Evolutionary conservation across 35 echinoderm and acorn worm species (phyloP).

Genomic region (Anneissia japonica): DNA sequence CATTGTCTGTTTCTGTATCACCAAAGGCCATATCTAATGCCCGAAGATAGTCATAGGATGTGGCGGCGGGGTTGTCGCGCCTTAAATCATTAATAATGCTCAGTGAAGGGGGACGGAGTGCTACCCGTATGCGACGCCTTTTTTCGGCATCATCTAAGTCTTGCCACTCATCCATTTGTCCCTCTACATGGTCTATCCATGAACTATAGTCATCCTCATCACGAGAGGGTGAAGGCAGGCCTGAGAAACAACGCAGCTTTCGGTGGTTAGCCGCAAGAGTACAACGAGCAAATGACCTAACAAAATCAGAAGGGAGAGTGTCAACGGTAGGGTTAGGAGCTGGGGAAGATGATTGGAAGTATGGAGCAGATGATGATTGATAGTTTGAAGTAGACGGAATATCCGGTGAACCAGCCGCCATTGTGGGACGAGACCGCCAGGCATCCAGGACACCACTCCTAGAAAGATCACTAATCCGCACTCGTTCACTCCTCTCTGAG

Average conservation of each 20-base stretch:
- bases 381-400: too few relatives aligned
- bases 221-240: background rate
- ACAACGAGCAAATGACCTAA: slow-evolving; percentile 15
- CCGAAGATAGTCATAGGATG: slow-evolving; percentile 36
- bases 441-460: too few relatives aligned
- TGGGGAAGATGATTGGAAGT: too few relatives aligned
- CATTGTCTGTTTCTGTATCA: slow-evolving; percentile 37
- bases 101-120: slow-evolving; percentile 33
- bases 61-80: slow-evolving; percentile 15
- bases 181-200: slow-evolving; percentile 36
- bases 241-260: slow-evolving; percentile 37
- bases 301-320: slow-evolving; percentile 5
- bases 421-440: too few relatives aligned
- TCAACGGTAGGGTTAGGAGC: too few relatives aligned
- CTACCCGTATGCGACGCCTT: slow-evolving; percentile 27
- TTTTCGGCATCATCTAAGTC: slow-evolving; percentile 34
- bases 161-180: slow-evolving; percentile 45
- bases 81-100: slow-evolving; percentile 36
- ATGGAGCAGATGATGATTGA: too few relatives aligned
- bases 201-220: slow-evolving; percentile 26
- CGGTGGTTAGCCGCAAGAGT: slow-evolving; percentile 12
- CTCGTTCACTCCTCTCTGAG: too few relatives aligned
- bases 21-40: slow-evolving; percentile 56
- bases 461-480: too few relatives aligned
- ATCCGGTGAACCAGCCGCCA: too few relatives aligned